Conservation (phyloP, 2,113 vertebrate species). For the Isichthys henryi region DNA sequence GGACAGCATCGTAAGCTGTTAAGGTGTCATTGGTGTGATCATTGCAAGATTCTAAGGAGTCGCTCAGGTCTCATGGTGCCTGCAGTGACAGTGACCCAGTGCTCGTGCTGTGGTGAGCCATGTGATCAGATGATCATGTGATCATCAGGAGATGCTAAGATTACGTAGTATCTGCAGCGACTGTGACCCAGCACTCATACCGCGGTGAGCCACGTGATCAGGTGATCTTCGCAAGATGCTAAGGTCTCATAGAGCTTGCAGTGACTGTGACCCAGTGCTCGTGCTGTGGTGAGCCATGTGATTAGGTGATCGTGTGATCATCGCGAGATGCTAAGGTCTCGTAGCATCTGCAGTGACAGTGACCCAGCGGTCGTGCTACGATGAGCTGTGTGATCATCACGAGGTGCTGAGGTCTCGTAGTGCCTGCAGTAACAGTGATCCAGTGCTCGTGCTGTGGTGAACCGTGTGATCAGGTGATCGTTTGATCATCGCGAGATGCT, state of each 20-base stretch:
- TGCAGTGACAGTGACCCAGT: background rate
- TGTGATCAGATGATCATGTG: too few relatives aligned
- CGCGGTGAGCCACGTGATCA: too few relatives aligned
- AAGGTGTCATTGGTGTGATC: background rate
- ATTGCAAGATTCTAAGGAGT: background rate
- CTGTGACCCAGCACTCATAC: background rate
- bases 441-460: background rate
- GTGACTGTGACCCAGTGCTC: background rate
- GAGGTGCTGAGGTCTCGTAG: background rate
- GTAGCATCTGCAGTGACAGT: background rate
- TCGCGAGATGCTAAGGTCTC: background rate
- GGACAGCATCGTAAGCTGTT: background rate
- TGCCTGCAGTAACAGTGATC: too few relatives aligned
- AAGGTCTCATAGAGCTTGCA: background rate
- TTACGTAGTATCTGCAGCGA: background rate
- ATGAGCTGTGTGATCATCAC: too few relatives aligned
- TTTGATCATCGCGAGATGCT: background rate
- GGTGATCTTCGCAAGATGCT: too few relatives aligned
- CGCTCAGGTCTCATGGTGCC: background rate
- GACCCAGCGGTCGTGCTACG: too few relatives aligned
- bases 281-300: background rate
- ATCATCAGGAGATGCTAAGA: background rate
- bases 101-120: too few relatives aligned
- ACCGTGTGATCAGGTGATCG: background rate
- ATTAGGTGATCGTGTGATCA: background rate